Base-by-base conservation (phyloP, 2,888 invertebrate genomes). In the Eilema depressum region DNA sequence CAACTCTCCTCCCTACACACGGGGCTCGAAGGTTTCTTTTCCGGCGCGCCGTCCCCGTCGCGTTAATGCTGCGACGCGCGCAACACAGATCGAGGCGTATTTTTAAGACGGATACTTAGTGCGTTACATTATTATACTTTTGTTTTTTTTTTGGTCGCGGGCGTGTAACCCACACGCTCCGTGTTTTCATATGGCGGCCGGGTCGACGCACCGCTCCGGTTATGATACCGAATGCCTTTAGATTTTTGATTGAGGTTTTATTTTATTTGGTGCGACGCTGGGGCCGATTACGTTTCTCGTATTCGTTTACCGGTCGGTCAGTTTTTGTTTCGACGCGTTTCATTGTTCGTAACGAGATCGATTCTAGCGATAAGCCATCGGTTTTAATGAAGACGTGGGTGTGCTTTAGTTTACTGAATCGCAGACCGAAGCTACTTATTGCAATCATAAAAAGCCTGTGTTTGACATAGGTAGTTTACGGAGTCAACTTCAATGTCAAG, bases 51-150 rank as follows among this genome's bases (percentile, higher is more conserved):
- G 28, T 61, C 85, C 85, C 84, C 89, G 79, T 64, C 79, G 89
- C 89, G 92, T 86, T 92, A 91, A 91, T 89, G 87, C 91, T 87
- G 89, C 92, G 92, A 89, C 92, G 92, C 92, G 92, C 93, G 91
- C 92, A 91, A 87, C 90, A 84, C 85, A 89, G 90, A 90, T 90
- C 92, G 91, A 92, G 92, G 91, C 92, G 93, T 93, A 93, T 93
- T 92, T 93, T 93, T 92, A 94, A 95, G 93, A 93, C 92, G 92
- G 92, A 93, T 94, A 94, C 94, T 95, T 93, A 93, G 94, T 93
- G 92, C 92, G 93, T 94, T 93, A 93, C 93, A 93, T 93, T 94
- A 94, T 93, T 93, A 92, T 91, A 92, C 87, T 92, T 93, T 91
- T 91, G 91, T 92, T 93, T 92, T 92, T 92, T 69, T 91, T 92